phyloP scores from a whole-genome alignment of 2,888 invertebrate species.

The Xestia c-nigrum region DNA sequence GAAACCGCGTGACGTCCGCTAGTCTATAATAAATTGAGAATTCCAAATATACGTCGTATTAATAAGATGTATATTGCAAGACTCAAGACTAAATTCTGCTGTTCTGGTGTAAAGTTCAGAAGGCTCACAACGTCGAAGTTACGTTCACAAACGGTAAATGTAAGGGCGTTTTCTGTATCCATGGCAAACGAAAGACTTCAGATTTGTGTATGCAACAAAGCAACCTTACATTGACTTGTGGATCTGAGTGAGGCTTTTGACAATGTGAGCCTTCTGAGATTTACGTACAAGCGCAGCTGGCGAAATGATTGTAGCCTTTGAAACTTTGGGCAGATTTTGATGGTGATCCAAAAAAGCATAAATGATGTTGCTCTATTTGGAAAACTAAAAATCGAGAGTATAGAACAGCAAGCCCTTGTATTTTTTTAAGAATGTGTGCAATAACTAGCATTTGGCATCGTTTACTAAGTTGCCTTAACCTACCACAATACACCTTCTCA shows the following conservation, averaged over 20 bases:
- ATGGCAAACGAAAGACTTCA: not conserved
- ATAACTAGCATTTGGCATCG: not conserved
- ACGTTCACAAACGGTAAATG: not conserved
- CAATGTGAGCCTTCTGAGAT: not conserved
- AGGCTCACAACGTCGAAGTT: not conserved
- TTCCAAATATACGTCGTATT: not conserved
- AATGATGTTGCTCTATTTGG: not conserved
- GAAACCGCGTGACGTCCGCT: too few relatives aligned
- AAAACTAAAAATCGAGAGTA: not conserved
- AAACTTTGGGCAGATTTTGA: not conserved
- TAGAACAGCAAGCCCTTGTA: not conserved
- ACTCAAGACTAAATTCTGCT: not conserved
- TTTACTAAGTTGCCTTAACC: not conserved
- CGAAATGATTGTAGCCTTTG: not conserved
- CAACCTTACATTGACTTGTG: not conserved
- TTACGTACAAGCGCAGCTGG: not conserved
- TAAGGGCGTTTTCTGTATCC: not conserved
- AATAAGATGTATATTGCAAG: not conserved
- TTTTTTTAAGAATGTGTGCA: not conserved
- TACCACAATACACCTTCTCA: not conserved
- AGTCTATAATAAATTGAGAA: not conserved
- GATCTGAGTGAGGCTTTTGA: constrained; percentile 8
- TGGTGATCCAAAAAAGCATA: not conserved
- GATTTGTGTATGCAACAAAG: not conserved
- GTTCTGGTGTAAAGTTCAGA: not conserved